Base-by-base conservation (phyloP, 2,797 vertebrate genomes). In the Liparis tanakae region DNA sequence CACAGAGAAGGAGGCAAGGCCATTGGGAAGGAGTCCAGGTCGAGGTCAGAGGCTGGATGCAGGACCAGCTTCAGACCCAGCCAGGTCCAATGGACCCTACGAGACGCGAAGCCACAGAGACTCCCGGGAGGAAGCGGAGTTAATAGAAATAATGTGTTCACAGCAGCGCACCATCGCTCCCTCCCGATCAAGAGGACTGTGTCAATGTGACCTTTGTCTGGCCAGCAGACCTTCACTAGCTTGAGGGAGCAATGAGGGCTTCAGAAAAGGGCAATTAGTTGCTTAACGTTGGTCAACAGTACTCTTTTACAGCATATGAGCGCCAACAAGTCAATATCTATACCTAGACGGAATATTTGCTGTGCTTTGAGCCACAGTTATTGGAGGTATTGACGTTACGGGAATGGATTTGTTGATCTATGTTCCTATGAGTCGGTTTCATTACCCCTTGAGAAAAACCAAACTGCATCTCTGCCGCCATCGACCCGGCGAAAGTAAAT, bases 181-280 rank as follows among this genome's bases (percentile, higher is more conserved):
- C 70, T 72, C 63, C 67, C 74, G 79, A 80, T 88, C 81, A 74
- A 70, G 76, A 20, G 74, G 59, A 59, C 76, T 73, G 76, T 77
- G 83, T 91, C 68, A 79, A 85, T 65, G 83, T 86, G 89, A 92
- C 89, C 92, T 93, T 92, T 91, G 78, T 85, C 73, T 72, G 78
- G 82, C 84, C 81, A 81, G 76, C 87, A 84, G 82, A 85, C 90
- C 88, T 90, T 86, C 83, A 69, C 34, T 90, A 90, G 89, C 88
- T 91, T 91, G 90, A 91, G 82, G 83, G 78, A 90, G 91, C 93
- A 93, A 94, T 94, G 90, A 88, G 92, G 86, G 88, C 90, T 88
- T 93, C 89, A 82, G 91, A 90, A 89, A 92, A 91, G 91, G 91
- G 85, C 92, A 91, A 93, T 94, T 94, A 94, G 89, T 86, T 91